These are phyloP conservation scores for Ploceus nigricollis DNA, from an alignment of 2,113 vertebrate species.

Conservation along the genomic window DNA sequence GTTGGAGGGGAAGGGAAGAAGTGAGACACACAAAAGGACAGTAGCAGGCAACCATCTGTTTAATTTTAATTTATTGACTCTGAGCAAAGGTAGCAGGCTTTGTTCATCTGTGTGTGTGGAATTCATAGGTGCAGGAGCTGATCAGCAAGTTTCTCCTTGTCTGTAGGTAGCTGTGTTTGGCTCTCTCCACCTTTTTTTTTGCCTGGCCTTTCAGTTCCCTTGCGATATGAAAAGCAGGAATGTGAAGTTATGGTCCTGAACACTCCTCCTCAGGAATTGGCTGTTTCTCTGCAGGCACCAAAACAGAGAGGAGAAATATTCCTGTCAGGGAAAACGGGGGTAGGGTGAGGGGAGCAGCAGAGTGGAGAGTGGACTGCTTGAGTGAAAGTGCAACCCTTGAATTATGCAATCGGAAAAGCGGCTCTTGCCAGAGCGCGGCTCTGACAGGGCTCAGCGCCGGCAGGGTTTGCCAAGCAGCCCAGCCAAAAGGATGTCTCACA, in stretches of 20 bases:
- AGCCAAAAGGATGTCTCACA: constrained; percentile 34
- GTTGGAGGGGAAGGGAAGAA: background rate
- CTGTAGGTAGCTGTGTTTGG: background rate
- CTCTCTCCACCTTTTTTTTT: background rate
- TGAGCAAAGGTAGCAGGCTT: background rate
- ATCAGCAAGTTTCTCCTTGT: background rate
- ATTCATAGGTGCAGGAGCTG: background rate
- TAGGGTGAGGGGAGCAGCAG: background rate
- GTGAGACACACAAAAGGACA: background rate
- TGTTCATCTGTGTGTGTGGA: background rate
- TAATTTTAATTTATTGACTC: background rate
- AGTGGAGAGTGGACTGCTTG: background rate
- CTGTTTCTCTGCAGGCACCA: background rate
- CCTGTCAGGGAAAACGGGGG: background rate
- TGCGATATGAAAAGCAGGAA: background rate
- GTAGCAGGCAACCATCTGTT: background rate
- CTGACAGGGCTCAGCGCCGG: background rate
- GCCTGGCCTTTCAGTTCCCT: background rate
- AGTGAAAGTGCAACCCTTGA: constrained; percentile 36
- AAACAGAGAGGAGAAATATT: background rate
- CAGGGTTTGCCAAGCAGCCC: constrained; percentile 42
- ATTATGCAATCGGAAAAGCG: constrained; percentile 43
- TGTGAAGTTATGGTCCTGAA: background rate
- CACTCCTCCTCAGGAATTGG: background rate
- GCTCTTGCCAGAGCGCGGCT: constrained; percentile 17